Base-by-base conservation (phyloP, 2,113 vertebrate genomes). In the Grammomys dolichurus region DNA sequence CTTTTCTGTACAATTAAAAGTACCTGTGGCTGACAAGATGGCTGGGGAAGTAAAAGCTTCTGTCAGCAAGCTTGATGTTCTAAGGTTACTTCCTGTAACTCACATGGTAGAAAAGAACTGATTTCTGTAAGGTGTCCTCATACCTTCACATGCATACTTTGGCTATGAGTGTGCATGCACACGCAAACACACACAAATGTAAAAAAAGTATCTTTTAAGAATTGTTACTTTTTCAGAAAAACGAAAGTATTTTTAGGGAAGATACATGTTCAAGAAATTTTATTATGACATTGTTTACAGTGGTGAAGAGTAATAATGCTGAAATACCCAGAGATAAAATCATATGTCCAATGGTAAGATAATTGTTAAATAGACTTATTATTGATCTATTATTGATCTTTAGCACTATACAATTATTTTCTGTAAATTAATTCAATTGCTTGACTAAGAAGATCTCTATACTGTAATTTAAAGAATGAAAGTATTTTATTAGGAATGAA, bases 321-420 rank as follows among this genome's bases (percentile, higher is more conserved):
- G 65, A 77, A 89, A 60, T 84, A 65, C 20, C 16, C 82, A 48
- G 28, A 90, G 75, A 94, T 40, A 87, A 87, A 94, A 14, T 24
- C 56, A 94, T 90, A 72, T 63, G 31, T 10, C 26, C 20, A 90
- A 51, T 72, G 76, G 77, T n/a, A 77, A 81, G 51, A 81, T 89
- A 89, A 65, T 5, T 65, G 43, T 70, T 76, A 92, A 69, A 72
- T 84, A 84, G 40, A 80, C 75, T 63, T 56, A 31, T 70, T 84
- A 72, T 11, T 93, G 19, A 67, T 40, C 10, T 56, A 31, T 70
- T 84, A 72, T 11, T 93, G 19, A 67, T 40, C 10, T 88, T 70
- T 65, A 43, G 56, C 51, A 17, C 28, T 7, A 63, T 78, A 51
- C 2, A 89, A 20, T 6, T 75, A 11, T n/a, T 28, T 89, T 81